Base-by-base conservation (phyloP, 2,888 invertebrate species). In the Dendrolimus houi region DNA sequence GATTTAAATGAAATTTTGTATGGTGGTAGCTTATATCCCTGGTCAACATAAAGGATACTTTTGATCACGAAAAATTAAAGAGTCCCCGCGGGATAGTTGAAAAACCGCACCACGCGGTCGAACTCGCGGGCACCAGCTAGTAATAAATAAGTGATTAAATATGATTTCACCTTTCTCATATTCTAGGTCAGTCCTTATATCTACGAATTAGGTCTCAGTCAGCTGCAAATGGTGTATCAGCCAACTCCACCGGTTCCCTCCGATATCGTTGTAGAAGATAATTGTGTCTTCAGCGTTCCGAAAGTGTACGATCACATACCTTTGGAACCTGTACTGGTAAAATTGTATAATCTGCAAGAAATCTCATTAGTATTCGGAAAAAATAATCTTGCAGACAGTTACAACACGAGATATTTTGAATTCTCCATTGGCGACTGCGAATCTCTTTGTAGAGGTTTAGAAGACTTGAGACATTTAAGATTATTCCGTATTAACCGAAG, bases 401-500 rank as follows among this genome's bases (percentile, higher is more conserved):
- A 94, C 68, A 75, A 87, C 54, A 89, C 92, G 71, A 83, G 92
- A 66, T 93, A 92, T 73, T 94, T 94, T 64, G 91, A 93, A 71
- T 90, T 94, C 61, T 92, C 93, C 0, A 68, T 92, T 14, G 83
- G 79, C 7, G 94, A 94, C 68, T 93, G 92, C 61, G 79, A 88
- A 58, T 91, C 88, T 12, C 79, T 94, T 8, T 93, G 93, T 58
- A 76, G 77, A 55, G 92, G 92, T 6, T 70, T 92, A 1, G 81
- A 85, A 65, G 67, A 83, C 58, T 82, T 93, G 58, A 75, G 71
- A 57, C 77, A 87, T 61, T 69, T 94, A 41, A 87, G 74, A 69
- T 76, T 89, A 55, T 87, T 94, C 58, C 84, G 92, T 54, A 85
- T 94, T 12, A 93, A 93, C 60, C 85, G 92, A 52, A 93, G 93